Conservation (phyloP, 2,113 vertebrate genomes). For the Ochotona princeps region DNA sequence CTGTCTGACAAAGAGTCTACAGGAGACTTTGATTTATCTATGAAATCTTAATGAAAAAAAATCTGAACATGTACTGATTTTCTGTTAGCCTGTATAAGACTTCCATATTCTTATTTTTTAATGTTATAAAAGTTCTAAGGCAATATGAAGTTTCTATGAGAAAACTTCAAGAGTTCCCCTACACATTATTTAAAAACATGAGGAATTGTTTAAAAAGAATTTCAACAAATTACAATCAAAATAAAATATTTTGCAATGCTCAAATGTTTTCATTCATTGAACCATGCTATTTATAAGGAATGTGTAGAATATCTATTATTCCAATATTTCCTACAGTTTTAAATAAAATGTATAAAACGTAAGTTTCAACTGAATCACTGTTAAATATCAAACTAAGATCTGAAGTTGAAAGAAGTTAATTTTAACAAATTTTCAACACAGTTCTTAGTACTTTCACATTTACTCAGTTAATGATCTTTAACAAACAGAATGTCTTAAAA, state of each 20-base stretch:
- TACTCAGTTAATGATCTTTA: conserved; percentile 69
- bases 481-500: conserved; percentile 79
- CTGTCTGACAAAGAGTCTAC: not conserved
- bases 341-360: not conserved
- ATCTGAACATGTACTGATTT: conserved; percentile 20
- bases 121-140: conserved; percentile 2
- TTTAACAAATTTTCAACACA: conserved; percentile 66
- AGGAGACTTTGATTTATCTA: not conserved
- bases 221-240: conserved; percentile 21
- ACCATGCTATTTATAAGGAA: conserved; percentile 46
- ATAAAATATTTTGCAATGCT: conserved; percentile 10
- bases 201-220: conserved; percentile 34
- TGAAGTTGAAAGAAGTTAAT: conserved; percentile 64
- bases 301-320: conserved; percentile 40
- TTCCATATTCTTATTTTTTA: conserved; percentile 22
- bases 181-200: conserved; percentile 60
- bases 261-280: conserved; percentile 47
- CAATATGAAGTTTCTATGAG: not conserved
- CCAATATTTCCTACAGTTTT: conserved; percentile 39
- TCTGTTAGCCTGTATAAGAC: conserved; percentile 19
- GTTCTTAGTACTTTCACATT: conserved; percentile 72
- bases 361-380: conserved; percentile 23
- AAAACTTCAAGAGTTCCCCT: conserved; percentile 13
- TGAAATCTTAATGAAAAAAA: not conserved
- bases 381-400: conserved; percentile 68